Evolutionary conservation across 2,797 vertebrate genomes (phyloP).

Genomic region (Hydrocynus forskahlii): DNA sequence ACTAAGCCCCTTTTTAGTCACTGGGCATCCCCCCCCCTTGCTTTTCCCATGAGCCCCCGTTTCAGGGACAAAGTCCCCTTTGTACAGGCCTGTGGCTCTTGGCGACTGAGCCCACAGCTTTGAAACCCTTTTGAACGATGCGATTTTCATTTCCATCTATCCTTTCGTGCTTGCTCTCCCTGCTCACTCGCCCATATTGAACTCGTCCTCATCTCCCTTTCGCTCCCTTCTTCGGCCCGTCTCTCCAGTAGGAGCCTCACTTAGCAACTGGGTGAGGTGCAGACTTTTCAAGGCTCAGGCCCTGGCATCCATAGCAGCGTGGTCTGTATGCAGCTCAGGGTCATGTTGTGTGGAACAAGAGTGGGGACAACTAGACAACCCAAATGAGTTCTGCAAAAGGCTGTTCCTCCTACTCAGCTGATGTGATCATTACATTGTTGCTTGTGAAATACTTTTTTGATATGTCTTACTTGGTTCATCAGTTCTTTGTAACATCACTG

Average conservation of each 20-base stretch:
- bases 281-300: constrained; percentile 48
- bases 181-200: constrained; percentile 51
- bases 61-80: constrained; percentile 88
- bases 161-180: constrained; percentile 68
- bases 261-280: constrained; percentile 70
- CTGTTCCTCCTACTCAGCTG: constrained; percentile 14
- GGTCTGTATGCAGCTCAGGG: constrained; percentile 54
- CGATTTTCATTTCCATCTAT: constrained; percentile 81
- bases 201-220: constrained; percentile 44
- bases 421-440: constrained; percentile 15
- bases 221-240: constrained; percentile 46
- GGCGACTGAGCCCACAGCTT: constrained; percentile 79
- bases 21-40: constrained; percentile 71
- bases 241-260: constrained; percentile 51
- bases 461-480: background rate
- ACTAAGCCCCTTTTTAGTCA: constrained; percentile 72
- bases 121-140: constrained; percentile 80
- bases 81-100: constrained; percentile 81
- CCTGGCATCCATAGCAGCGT: constrained; percentile 55
- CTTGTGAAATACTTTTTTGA: no score
- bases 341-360: constrained; percentile 24
- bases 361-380: constrained; percentile 30
- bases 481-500: background rate
- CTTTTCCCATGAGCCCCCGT: constrained; percentile 85
- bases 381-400: constrained; percentile 17